A percentile compares a stretch with the other conserved stretches of the same genome.
Evolutionary conservation across 2,797 vertebrate species (phyloP).

Genomic region (Cossypha niveicapilla): DNA sequence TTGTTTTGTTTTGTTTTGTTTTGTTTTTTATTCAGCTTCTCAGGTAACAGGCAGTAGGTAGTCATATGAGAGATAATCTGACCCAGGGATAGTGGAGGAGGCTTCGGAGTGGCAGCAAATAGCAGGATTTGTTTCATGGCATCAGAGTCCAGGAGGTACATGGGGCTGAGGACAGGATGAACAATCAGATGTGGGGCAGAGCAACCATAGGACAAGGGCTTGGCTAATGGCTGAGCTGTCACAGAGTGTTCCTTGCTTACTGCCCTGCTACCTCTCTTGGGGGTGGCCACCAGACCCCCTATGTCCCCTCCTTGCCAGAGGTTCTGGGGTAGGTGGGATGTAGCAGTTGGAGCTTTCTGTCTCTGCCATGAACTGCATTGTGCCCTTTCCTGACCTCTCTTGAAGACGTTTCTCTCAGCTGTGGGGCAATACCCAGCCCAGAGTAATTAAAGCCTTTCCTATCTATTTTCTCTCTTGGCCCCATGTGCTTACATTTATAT

Average conservation of each 20-base stretch:
- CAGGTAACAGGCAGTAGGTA: neutral
- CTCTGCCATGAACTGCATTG: neutral
- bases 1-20: neutral
- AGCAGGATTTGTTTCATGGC: neutral
- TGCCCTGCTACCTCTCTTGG: neutral
- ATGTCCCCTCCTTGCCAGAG: neutral
- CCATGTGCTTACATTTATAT: neutral
- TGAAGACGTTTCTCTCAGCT: neutral
- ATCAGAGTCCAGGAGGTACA: accelerated
- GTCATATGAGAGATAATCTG: accelerated
- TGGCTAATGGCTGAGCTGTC: neutral
- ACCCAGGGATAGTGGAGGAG: neutral
- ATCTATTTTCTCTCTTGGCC: neutral
- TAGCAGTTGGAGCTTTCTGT: neutral
- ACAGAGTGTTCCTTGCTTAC: neutral
- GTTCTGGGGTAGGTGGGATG: accelerated
- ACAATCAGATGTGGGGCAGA: neutral
- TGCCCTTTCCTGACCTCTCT: neutral
- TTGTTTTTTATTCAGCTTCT: neutral
- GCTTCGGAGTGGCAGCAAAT: neutral
- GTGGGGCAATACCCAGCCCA: neutral
- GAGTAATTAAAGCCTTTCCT: slow-evolving; percentile 12
- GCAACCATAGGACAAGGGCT: accelerated
- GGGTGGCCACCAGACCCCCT: accelerated
- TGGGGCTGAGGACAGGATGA: neutral